Base-by-base conservation (phyloP, 2,797 vertebrate genomes). In the Lerista edwardsae region DNA sequence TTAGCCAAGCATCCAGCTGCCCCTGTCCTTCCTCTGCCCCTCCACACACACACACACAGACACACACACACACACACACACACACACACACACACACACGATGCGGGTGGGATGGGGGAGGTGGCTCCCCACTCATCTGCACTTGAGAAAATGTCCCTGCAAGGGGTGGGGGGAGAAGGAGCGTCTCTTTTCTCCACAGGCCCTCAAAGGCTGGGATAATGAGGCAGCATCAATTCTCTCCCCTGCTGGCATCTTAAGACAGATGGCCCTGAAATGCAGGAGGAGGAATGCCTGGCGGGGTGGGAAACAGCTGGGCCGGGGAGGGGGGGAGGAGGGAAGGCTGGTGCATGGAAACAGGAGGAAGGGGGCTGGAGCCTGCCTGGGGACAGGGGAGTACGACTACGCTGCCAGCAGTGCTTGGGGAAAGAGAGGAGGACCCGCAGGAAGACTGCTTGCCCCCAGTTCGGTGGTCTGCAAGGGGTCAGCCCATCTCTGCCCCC, bases 151-250 rank as follows among this genome's bases (percentile, higher is more conserved):
- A 55, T 7, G 27, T 29, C 59, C 19, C 17, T 17, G 34, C 4
- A 36, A 3, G 1, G 3, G 17, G 19, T 14, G 14, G 55, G 25
- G 75, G 1, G 4, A 10, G 25, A 9, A 61, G 10, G 11, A 36
- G 21, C 11, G 9, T 9, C 69, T 62, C 69, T 74, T 57, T 31
- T 76, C 82, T 76, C 62, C 3, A 25, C 27, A 3, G 73, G 62
- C 62, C 12, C 61, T 55, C 62, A 36, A 75, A 65, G 27, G 47
- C 72, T 27, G 25, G 59, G 71, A 74, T 74, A 65, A 82, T 82
- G 55, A 31, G 68, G 34, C 67, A 0, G 41, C 64, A 25, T 34
- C 19, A 7, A 55, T 69, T 39, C 57, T 3, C 44, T 55, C 41
- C 72, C 41, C 72, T 34, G 59, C 61, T 55, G 44, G 81, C 47